phyloP scores from a whole-genome alignment of 2,113 vertebrate genomes.

The Zingel zingel region DNA sequence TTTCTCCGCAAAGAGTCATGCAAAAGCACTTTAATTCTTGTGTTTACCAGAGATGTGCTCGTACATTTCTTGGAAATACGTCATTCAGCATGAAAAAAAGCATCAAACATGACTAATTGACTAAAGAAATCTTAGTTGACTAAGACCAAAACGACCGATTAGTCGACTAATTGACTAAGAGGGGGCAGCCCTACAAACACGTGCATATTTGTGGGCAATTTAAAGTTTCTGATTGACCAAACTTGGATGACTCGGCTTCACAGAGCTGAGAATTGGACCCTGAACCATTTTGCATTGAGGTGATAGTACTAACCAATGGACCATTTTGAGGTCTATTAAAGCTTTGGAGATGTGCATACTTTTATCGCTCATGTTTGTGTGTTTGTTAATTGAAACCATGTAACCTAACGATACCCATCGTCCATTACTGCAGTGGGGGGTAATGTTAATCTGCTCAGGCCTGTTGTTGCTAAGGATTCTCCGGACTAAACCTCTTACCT shows the following conservation, averaged over 20 bases:
- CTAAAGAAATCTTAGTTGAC: no score
- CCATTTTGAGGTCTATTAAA: background rate
- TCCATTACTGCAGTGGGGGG: background rate
- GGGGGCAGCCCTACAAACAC: no score
- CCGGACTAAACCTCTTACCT: slow-evolving; percentile 64
- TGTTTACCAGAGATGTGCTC: no score
- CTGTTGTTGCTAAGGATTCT: slow-evolving; percentile 53
- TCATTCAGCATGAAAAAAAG: no score
- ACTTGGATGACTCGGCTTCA: background rate
- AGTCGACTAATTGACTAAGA: no score
- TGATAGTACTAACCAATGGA: background rate
- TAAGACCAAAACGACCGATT: no score
- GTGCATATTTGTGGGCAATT: slow-evolving; percentile 44
- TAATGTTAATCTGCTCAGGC: slow-evolving; percentile 62
- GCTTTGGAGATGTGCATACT: background rate
- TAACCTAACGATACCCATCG: slow-evolving; percentile 20
- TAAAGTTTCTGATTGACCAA: slow-evolving; percentile 57
- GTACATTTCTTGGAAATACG: no score
- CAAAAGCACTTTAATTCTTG: no score
- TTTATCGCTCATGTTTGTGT: background rate
- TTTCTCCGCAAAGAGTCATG: no score
- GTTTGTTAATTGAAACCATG: slow-evolving; percentile 5
- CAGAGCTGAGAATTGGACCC: background rate
- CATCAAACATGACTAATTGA: no score
- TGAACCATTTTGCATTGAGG: background rate